Conservation (phyloP, 1,140 invertebrate genomes). For the Linepithema humile region DNA sequence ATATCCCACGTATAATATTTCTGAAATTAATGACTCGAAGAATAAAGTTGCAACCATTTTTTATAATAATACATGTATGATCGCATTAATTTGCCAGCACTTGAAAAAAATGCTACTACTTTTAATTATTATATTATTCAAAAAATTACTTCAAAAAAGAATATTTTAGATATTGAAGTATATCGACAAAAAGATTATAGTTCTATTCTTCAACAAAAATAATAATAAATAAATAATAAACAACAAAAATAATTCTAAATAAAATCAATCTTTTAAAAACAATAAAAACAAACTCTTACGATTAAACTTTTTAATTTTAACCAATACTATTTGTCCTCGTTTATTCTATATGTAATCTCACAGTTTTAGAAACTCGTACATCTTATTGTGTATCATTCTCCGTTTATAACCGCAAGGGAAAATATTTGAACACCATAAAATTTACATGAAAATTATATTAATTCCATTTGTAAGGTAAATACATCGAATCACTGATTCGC, state of each 20-base stretch:
- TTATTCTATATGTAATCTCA: background rate
- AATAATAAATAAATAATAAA: too few species aligned
- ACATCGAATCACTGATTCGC: background rate
- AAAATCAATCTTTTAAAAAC: background rate
- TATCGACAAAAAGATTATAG: background rate
- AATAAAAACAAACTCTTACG: background rate
- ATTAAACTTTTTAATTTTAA: background rate
- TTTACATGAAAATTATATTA: slow-evolving; percentile 48
- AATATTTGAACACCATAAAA: slow-evolving; percentile 9
- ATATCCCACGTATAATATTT: background rate
- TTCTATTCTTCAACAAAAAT: background rate
- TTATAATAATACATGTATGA: background rate
- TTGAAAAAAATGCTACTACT: background rate
- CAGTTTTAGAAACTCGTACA: background rate
- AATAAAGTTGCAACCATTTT: background rate
- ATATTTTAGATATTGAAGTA: background rate
- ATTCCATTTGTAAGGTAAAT: slow-evolving; percentile 44
- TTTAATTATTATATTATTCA: background rate
- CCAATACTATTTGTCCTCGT: background rate
- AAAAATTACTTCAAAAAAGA: background rate
- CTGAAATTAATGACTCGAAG: background rate
- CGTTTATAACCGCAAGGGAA: background rate
- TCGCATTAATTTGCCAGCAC: background rate
- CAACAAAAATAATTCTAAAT: too few species aligned
- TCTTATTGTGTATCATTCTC: background rate